Evolutionary conservation across 1,140 invertebrate genomes (phyloP).

Genomic region (Drosophila willistoni): DNA sequence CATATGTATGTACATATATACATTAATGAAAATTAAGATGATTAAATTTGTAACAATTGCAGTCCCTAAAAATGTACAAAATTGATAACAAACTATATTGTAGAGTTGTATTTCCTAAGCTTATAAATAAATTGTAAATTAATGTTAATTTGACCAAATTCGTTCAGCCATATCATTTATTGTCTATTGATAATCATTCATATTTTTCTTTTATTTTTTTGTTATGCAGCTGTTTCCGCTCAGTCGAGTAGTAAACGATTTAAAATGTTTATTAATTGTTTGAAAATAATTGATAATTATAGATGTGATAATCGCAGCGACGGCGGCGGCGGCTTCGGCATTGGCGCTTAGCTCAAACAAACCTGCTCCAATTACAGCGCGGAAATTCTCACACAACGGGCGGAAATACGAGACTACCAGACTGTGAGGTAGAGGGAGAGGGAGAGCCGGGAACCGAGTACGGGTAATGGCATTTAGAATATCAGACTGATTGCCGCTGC

Average conservation of each 20-base stretch:
- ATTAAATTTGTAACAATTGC: no score
- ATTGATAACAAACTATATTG: no score
- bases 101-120: no score
- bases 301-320: constrained; percentile 30
- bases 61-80: neutral
- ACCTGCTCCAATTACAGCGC: constrained; percentile 69
- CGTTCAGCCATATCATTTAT: neutral
- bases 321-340: neutral
- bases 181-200: constrained; percentile 8
- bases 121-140: neutral
- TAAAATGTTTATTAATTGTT: constrained; percentile 77
- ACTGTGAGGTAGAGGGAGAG: constrained; percentile 11
- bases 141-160: neutral
- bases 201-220: constrained; percentile 9
- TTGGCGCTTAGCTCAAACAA: constrained; percentile 45
- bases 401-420: constrained; percentile 65
- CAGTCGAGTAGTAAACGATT: constrained; percentile 52
- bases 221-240: constrained; percentile 64
- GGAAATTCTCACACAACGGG: constrained; percentile 70
- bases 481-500: constrained; percentile 80
- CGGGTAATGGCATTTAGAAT: constrained; percentile 36
- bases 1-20: no score
- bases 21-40: no score
- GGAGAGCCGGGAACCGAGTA: neutral
- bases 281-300: constrained; percentile 70